Evolutionary conservation across 2,797 vertebrate species (phyloP).

Genomic region (Pipistrellus pipistrellus): DNA sequence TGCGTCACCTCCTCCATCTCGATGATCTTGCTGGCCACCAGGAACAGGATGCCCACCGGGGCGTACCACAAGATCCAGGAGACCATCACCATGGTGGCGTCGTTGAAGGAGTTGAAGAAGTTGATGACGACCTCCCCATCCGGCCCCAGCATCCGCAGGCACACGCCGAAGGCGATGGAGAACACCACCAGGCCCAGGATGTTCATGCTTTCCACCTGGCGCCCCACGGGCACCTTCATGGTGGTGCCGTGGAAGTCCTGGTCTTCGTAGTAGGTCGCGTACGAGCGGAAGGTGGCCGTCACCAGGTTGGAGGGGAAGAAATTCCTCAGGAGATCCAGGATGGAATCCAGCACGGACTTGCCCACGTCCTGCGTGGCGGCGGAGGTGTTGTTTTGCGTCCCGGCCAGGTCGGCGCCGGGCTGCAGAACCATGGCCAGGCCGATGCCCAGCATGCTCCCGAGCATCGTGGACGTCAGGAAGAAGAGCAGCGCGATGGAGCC

Average conservation of each 20-base stretch:
- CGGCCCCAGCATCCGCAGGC: too few relatives aligned
- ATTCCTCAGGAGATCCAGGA: conserved; percentile 92
- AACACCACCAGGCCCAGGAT: too few relatives aligned
- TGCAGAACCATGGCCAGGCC: conserved; percentile 88
- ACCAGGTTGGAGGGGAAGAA: too few relatives aligned
- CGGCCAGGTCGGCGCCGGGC: conserved; percentile 84
- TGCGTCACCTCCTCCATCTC: conserved; percentile 92
- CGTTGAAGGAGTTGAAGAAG: too few relatives aligned
- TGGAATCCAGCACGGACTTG: conserved; percentile 94
- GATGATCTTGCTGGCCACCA: conserved; percentile 94
- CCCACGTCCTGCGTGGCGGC: neutral
- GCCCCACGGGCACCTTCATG: too few relatives aligned
- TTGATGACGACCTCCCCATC: too few relatives aligned
- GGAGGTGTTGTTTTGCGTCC: too few relatives aligned
- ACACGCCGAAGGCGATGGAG: too few relatives aligned
- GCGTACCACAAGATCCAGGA: conserved; percentile 90
- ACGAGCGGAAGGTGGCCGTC: too few relatives aligned
- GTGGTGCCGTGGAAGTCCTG: accelerated
- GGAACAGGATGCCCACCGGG: conserved; percentile 95
- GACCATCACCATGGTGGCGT: neutral
- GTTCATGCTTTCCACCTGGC: too few relatives aligned
- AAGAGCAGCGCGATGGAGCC: conserved; percentile 96
- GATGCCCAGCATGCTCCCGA: conserved; percentile 89
- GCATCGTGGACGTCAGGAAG: conserved; percentile 94
- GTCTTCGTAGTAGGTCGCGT: too few relatives aligned